Evolutionary conservation across 2,113 vertebrate genomes (phyloP).

Genomic region (Phaethornis superciliosus): DNA sequence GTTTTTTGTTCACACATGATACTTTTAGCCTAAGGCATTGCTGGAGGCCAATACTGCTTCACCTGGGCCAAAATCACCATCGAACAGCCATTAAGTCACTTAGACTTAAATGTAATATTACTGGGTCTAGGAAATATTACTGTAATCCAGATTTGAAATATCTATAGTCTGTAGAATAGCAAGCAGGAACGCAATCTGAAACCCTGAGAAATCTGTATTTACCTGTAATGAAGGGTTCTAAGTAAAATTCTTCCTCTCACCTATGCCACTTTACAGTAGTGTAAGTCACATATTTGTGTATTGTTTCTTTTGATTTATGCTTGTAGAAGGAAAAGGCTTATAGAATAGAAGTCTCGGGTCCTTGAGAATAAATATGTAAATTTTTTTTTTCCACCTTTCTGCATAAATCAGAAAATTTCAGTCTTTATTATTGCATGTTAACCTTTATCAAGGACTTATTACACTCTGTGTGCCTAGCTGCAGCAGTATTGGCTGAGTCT

Average conservation of each 20-base stretch:
- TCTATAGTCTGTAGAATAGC: not conserved
- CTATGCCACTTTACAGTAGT: not conserved
- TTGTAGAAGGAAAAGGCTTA: not conserved
- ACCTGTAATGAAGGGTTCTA: not conserved
- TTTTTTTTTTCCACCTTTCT: not conserved
- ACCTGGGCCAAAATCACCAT: constrained; percentile 57
- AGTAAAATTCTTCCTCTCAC: not conserved
- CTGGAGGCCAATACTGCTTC: constrained; percentile 72
- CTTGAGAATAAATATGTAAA: not conserved
- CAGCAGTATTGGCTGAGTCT: not conserved
- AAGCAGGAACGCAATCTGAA: not conserved
- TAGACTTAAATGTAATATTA: constrained; percentile 64
- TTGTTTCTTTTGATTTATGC: not conserved
- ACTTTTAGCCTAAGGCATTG: constrained; percentile 76
- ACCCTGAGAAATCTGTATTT: constrained; percentile 35
- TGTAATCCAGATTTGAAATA: constrained; percentile 46
- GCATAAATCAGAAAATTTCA: not conserved
- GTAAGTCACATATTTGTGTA: not conserved
- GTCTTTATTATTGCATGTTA: not conserved
- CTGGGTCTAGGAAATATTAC: constrained; percentile 36
- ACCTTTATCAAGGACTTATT: not conserved
- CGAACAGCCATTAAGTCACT: constrained; percentile 69
- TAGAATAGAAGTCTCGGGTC: not conserved
- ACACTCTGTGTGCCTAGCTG: not conserved
- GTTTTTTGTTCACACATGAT: constrained; percentile 61